phyloP scores from a whole-genome alignment of 2,113 vertebrate species.

The Lophius piscatorius region DNA sequence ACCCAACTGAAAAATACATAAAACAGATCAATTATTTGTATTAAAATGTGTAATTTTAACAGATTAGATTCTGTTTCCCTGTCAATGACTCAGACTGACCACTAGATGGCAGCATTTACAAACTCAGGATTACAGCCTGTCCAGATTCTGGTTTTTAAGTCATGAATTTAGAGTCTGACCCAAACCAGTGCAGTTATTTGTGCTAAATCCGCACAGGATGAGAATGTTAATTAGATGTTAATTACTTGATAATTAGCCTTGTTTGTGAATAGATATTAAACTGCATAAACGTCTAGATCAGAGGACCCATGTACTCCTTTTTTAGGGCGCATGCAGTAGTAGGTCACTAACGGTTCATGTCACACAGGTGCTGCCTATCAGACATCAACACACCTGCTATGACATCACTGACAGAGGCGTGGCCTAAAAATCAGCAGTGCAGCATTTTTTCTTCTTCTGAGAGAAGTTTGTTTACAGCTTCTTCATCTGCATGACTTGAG shows the following conservation, averaged over 20 bases:
- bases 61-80: no score
- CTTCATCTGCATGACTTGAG: constrained; percentile 21
- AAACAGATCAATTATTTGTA: no score
- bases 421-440: no score
- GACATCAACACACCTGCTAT: constrained; percentile 5
- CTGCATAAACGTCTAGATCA: no score
- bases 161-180: not conserved
- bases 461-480: constrained; percentile 19
- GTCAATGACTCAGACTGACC: constrained; percentile 9
- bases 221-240: no score
- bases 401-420: constrained; percentile 2
- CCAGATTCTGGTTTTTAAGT: not conserved
- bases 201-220: not conserved
- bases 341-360: constrained; percentile 4
- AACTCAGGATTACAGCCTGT: constrained; percentile 15
- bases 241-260: no score
- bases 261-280: no score
- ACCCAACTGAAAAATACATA: no score
- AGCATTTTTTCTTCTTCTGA: no score
- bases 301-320: no score
- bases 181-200: not conserved
- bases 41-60: no score
- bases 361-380: constrained; percentile 39
- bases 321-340: no score
- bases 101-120: constrained; percentile 74